Conservation (phyloP, 2,113 vertebrate genomes). For the Heloderma charlesbogerti region DNA sequence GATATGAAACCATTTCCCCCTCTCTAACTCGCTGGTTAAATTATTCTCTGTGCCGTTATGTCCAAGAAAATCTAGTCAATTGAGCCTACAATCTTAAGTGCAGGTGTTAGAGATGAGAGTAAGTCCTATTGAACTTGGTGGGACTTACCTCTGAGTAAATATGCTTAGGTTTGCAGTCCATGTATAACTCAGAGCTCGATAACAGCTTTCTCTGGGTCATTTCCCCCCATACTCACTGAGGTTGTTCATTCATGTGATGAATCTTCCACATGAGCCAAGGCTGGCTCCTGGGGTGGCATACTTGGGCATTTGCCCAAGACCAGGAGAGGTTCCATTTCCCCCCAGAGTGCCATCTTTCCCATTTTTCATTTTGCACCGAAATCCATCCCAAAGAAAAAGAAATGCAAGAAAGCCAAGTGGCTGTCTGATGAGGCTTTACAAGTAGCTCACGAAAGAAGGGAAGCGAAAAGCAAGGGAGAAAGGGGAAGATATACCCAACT, state of each 20-base stretch:
- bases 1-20: conserved; percentile 39
- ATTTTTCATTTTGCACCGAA: too few species aligned
- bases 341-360: too few species aligned
- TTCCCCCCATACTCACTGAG: too few species aligned
- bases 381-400: too few species aligned
- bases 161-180: not conserved
- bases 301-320: not conserved
- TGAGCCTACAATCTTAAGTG: not conserved
- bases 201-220: accelerated
- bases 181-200: not conserved
- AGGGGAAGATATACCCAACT: too few species aligned
- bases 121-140: not conserved
- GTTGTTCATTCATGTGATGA: not conserved
- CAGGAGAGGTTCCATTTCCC: too few species aligned
- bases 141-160: not conserved
- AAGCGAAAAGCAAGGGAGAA: too few species aligned
- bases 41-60: conserved; percentile 43
- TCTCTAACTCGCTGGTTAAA: conserved; percentile 11
- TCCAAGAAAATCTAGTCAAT: conserved; percentile 31
- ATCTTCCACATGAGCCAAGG: not conserved
- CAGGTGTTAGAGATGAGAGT: not conserved
- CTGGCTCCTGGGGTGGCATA: not conserved
- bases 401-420: too few species aligned
- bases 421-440: too few species aligned
- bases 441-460: too few species aligned